These are phyloP conservation scores for Syritta pipiens DNA, from an alignment of 2,888 invertebrate genomes.

Conservation along the genomic window DNA sequence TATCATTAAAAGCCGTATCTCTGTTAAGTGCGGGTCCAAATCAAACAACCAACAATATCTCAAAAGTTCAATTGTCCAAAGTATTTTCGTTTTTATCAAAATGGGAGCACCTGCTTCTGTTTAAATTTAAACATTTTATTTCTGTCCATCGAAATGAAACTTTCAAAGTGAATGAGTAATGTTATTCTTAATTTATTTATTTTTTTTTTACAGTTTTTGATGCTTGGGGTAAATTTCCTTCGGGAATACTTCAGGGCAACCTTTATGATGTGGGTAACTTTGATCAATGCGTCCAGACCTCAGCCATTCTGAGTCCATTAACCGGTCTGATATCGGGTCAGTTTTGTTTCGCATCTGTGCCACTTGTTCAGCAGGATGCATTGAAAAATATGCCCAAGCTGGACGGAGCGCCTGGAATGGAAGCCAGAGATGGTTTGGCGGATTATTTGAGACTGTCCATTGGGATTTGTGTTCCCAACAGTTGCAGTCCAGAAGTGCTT, in stretches of 20 bases:
- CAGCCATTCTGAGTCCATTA: neutral
- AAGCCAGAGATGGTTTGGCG: neutral
- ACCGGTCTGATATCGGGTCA: slow-evolving; percentile 15
- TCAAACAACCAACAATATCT: neutral
- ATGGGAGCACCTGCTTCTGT: neutral
- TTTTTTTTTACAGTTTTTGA: slow-evolving; percentile 32
- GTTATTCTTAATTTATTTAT: neutral
- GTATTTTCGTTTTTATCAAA: neutral
- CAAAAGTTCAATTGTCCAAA: neutral
- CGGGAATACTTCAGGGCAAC: slow-evolving; percentile 8
- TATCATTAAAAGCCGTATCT: too few relatives aligned
- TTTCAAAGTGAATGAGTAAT: neutral
- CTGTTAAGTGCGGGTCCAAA: neutral
- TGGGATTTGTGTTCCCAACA: slow-evolving; percentile 38
- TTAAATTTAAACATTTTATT: neutral
- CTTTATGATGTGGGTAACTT: slow-evolving; percentile 30
- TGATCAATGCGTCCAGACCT: slow-evolving; percentile 24
- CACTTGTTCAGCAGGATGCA: neutral
- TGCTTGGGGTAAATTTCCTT: slow-evolving; percentile 34
- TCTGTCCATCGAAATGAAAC: too few relatives aligned
- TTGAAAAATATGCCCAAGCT: neutral
- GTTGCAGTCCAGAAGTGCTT: slow-evolving; percentile 5
- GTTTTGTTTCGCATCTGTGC: slow-evolving; percentile 22
- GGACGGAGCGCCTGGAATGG: neutral
- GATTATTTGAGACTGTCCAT: slow-evolving; percentile 5